These are phyloP conservation scores for Labeo calbasu DNA, from an alignment of 2,797 vertebrate species.

Conservation along the genomic window DNA sequence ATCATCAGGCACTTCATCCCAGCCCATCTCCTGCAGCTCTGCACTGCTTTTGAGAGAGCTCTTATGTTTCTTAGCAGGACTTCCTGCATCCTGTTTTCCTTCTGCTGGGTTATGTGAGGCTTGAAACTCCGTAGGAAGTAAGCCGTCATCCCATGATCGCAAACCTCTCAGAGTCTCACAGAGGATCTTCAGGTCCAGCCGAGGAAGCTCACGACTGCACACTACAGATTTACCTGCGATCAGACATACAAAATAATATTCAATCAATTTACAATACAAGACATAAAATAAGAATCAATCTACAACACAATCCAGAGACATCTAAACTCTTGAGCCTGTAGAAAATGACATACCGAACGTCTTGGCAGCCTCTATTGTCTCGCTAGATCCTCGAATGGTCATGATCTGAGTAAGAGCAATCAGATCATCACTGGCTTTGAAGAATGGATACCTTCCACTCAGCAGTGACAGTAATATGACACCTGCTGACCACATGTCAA, in stretches of 20 bases:
- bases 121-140: conserved; percentile 40
- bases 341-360: conserved; percentile 84
- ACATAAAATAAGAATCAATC: not conserved
- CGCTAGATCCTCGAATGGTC: conserved; percentile 92
- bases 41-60: not conserved
- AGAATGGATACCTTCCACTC: conserved; percentile 96
- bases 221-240: conserved; percentile 88
- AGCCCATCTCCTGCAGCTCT: conserved; percentile 71
- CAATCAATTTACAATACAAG: not conserved
- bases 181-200: conserved; percentile 87
- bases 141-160: conserved; percentile 57
- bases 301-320: not conserved
- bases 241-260: not conserved
- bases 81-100: not conserved
- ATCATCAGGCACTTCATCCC: conserved; percentile 87
- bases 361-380: conserved; percentile 90
- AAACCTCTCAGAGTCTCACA: conserved; percentile 88
- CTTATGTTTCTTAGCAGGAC: not conserved
- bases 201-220: conserved; percentile 90
- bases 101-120: conserved; percentile 43
- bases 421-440: conserved; percentile 96
- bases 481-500: conserved; percentile 97
- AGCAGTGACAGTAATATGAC: conserved; percentile 94
- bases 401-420: conserved; percentile 96
- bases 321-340: not conserved